These are phyloP conservation scores for Lamproptera curius DNA, from an alignment of 2,888 invertebrate genomes.

Conservation along the genomic window DNA sequence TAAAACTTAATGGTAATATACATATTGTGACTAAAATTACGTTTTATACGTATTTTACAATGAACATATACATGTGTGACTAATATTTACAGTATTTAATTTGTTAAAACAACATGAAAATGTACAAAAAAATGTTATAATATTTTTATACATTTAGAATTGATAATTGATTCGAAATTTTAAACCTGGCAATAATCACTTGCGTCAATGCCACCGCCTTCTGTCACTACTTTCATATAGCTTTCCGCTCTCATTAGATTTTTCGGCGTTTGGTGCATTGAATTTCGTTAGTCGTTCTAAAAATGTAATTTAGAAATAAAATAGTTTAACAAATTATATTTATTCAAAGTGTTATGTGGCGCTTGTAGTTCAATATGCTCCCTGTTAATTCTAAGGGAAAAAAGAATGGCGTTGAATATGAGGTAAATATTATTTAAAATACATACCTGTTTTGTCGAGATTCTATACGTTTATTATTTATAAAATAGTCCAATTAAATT, in stretches of 20 bases:
- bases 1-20: too few species aligned
- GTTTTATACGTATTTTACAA: too few species aligned
- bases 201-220: conserved; percentile 22
- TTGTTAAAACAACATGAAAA: too few species aligned
- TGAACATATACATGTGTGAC: too few species aligned
- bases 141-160: too few species aligned
- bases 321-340: conserved; percentile 5
- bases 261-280: conserved; percentile 40
- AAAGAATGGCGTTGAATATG: conserved; percentile 69
- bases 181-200: conserved; percentile 3
- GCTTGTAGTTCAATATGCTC: conserved; percentile 49
- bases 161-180: conserved; percentile 8
- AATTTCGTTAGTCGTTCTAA: conserved; percentile 22
- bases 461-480: too few species aligned
- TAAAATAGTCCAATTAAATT: too few species aligned
- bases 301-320: conserved; percentile 25
- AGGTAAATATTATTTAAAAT: conserved; percentile 50
- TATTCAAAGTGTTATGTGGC: conserved; percentile 5
- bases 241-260: conserved; percentile 33
- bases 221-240: conserved; percentile 28
- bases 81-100: too few species aligned
- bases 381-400: conserved; percentile 69
- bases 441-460: conserved; percentile 18
- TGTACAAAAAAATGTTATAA: too few species aligned
- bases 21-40: too few species aligned